Conservation (phyloP, 92 coral and sea anemone genomes). For the Epizoanthus scotinus region DNA sequence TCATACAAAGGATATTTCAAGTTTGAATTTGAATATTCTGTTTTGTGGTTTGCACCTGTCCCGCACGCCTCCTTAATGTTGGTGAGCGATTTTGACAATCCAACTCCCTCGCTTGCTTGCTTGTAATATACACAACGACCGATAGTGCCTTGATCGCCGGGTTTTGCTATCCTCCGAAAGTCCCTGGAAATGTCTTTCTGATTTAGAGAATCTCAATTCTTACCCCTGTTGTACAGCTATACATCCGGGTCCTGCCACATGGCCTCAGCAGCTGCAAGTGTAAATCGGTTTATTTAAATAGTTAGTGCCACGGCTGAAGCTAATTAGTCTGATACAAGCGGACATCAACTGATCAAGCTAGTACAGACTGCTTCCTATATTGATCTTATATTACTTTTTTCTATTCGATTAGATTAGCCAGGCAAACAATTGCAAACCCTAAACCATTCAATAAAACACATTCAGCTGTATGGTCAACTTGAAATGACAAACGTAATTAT, state of each 20-base stretch:
- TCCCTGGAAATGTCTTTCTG: not conserved
- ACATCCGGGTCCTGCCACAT: not conserved
- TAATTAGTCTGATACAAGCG: not conserved
- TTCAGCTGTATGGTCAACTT: too few species aligned
- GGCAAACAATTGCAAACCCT: too few species aligned
- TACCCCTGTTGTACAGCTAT: not conserved
- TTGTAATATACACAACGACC: not conserved
- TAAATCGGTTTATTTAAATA: not conserved
- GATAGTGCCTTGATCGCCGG: not conserved
- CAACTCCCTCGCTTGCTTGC: not conserved
- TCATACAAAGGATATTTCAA: not conserved
- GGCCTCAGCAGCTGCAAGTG: slow-evolving; percentile 7
- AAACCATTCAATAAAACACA: too few species aligned
- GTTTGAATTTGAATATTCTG: slow-evolving; percentile 12
- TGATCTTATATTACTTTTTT: too few species aligned
- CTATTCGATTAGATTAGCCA: too few species aligned
- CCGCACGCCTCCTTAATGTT: too few species aligned
- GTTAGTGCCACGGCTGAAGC: not conserved
- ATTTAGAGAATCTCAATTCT: not conserved
- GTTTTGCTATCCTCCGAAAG: not conserved
- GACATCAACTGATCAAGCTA: too few species aligned
- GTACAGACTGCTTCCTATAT: too few species aligned
- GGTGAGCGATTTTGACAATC: not conserved
- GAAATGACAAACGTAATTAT: too few species aligned
- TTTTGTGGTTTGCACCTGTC: not conserved